Conservation (phyloP, 2,113 vertebrate genomes). For the Oxyruncus cristatus region DNA sequence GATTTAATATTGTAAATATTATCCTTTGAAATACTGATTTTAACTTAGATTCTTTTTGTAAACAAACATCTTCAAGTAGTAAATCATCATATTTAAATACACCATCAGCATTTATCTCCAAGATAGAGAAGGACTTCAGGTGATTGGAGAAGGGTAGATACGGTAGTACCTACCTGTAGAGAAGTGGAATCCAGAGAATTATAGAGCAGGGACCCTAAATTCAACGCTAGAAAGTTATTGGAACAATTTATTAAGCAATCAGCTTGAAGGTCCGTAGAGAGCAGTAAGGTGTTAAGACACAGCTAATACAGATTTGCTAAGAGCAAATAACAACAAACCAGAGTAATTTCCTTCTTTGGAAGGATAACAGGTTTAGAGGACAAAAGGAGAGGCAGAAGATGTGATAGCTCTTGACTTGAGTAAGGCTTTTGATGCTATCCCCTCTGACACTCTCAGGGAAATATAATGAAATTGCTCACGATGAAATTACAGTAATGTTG, state of each 20-base stretch:
- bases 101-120: neutral
- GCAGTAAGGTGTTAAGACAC: neutral
- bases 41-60: neutral
- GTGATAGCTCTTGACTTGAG: neutral
- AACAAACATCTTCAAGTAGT: neutral
- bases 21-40: neutral
- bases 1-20: neutral
- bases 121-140: neutral
- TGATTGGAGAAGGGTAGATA: neutral
- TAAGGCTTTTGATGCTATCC: neutral
- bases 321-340: neutral
- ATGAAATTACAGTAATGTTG: neutral
- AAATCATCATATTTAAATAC: neutral
- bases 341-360: neutral
- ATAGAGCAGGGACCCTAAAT: neutral
- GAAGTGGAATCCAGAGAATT: neutral
- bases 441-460: neutral
- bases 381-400: neutral
- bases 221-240: neutral
- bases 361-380: neutral
- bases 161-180: neutral
- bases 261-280: neutral
- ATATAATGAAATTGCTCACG: neutral
- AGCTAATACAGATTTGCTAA: neutral
- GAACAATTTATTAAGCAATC: conserved; percentile 26